phyloP scores from a whole-genome alignment of 2,113 vertebrate species.

The Macquaria australasica region DNA sequence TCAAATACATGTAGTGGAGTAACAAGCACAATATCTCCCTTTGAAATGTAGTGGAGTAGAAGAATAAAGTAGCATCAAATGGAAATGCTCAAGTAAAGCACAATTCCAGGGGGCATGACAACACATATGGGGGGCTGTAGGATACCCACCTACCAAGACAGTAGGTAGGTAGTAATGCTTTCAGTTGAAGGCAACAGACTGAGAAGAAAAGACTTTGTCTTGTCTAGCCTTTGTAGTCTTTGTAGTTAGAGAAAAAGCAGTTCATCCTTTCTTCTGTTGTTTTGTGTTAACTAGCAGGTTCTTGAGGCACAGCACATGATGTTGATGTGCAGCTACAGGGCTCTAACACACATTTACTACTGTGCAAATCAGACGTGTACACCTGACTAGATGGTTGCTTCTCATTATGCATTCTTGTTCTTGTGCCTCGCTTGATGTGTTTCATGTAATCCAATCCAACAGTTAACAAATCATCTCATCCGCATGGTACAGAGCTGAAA shows the following conservation, averaged over 20 bases:
- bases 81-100: neutral
- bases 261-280: no score
- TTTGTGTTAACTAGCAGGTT: neutral
- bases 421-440: slow-evolving; percentile 1
- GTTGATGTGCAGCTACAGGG: slow-evolving; percentile 18
- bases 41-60: neutral
- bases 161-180: neutral
- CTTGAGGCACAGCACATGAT: neutral
- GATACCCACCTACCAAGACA: neutral
- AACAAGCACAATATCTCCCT: neutral
- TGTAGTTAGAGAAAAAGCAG: neutral
- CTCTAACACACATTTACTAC: neutral
- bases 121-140: neutral
- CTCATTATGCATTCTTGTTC: slow-evolving; percentile 30
- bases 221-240: neutral
- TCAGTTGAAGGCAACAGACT: neutral
- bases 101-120: neutral
- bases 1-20: neutral
- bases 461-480: slow-evolving; percentile 16
- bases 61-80: neutral
- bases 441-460: slow-evolving; percentile 26
- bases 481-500: neutral
- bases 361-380: neutral
- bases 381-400: neutral
- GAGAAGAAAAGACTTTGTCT: neutral